phyloP scores from a whole-genome alignment of 2,113 vertebrate genomes.

The Colossoma macropomum region DNA sequence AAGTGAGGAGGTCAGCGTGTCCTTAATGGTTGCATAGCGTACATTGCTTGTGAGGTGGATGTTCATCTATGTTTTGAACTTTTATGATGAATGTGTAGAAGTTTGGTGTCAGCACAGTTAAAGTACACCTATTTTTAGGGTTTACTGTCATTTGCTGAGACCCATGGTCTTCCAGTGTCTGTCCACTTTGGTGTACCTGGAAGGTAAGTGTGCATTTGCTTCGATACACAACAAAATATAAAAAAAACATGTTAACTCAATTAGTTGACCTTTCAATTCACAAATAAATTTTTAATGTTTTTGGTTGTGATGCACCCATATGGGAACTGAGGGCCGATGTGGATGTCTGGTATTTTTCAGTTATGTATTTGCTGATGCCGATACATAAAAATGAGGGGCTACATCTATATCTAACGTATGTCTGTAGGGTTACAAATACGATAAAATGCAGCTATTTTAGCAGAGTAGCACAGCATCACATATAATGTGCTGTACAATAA shows the following conservation, averaged over 20 bases:
- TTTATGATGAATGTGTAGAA: neutral
- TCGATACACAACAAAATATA: neutral
- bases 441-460: no score
- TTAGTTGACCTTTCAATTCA: no score
- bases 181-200: conserved; percentile 84
- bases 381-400: no score
- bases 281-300: no score
- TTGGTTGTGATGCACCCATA: no score
- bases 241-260: neutral
- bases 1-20: conserved; percentile 29
- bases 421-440: no score
- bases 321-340: no score
- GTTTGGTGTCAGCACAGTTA: neutral
- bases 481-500: no score
- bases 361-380: no score
- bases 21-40: neutral
- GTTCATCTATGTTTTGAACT: neutral
- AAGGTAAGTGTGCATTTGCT: conserved; percentile 74
- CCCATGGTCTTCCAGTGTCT: conserved; percentile 75
- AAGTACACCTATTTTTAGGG: conserved; percentile 75
- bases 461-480: no score
- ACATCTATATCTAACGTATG: no score
- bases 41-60: conserved; percentile 4
- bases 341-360: no score
- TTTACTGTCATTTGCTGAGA: conserved; percentile 86